Evolutionary conservation across 2,888 invertebrate genomes (phyloP).

Genomic region (Lydus trimaculatus): DNA sequence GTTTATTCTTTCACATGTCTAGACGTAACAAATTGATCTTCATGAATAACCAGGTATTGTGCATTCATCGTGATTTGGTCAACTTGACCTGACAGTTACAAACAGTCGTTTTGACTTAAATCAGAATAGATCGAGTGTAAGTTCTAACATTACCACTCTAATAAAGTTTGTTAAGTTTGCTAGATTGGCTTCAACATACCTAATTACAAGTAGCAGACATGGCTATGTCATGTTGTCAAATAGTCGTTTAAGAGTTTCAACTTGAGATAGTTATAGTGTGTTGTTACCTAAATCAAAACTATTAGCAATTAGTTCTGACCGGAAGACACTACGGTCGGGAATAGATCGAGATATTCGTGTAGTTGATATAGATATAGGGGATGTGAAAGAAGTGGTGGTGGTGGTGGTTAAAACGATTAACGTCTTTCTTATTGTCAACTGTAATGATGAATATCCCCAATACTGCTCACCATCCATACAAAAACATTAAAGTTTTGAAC

Average conservation of each 20-base stretch:
- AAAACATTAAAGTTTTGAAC: slow-evolving; percentile 58
- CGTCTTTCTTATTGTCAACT: slow-evolving; percentile 58
- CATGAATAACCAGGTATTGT: no score
- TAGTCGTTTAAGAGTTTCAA: slow-evolving; percentile 20
- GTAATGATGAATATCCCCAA: slow-evolving; percentile 61
- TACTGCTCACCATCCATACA: slow-evolving; percentile 51
- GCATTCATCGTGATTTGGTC: no score
- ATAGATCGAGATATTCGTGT: neutral
- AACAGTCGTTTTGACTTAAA: neutral
- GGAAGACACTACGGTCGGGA: neutral
- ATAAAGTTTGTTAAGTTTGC: slow-evolving; percentile 27
- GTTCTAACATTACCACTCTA: neutral
- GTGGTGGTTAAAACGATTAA: slow-evolving; percentile 50
- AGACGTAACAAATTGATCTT: no score
- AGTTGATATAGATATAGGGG: no score
- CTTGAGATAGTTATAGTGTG: slow-evolving; percentile 19
- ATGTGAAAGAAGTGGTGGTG: slow-evolving; percentile 23
- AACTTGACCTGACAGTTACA: no score
- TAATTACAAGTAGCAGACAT: slow-evolving; percentile 30
- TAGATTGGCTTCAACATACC: slow-evolving; percentile 24
- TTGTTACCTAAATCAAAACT: slow-evolving; percentile 8
- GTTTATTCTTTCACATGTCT: neutral
- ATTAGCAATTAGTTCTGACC: slow-evolving; percentile 13
- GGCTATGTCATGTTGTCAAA: slow-evolving; percentile 25
- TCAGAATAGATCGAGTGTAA: no score